These are phyloP conservation scores for Nezara viridula DNA, from an alignment of 2,888 invertebrate species.

Conservation along the genomic window DNA sequence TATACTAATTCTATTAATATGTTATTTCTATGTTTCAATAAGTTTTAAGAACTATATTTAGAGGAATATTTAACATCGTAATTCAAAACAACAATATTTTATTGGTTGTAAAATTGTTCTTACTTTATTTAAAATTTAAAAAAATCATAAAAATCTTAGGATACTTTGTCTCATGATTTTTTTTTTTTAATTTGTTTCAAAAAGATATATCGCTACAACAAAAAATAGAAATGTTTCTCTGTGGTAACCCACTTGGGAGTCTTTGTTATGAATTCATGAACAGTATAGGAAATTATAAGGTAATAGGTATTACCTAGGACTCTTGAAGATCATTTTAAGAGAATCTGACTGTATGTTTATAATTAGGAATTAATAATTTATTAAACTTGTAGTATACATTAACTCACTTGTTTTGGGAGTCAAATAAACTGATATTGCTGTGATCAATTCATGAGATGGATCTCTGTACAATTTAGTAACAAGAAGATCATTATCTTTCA, in stretches of 20 bases:
- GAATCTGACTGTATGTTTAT: too few species aligned
- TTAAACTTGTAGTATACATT: not conserved
- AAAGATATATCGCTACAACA: too few species aligned
- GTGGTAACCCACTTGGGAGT: not conserved
- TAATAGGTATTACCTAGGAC: too few species aligned
- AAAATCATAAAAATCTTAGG: too few species aligned
- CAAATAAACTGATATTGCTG: conserved; percentile 97
- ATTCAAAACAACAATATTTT: not conserved
- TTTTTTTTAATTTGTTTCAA: too few species aligned
- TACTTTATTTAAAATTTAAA: too few species aligned
- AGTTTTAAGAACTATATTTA: not conserved
- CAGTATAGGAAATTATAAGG: too few species aligned
- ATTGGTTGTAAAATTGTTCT: not conserved
- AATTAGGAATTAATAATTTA: not conserved
- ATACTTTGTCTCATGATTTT: too few species aligned
- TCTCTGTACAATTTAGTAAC: conserved; percentile 97
- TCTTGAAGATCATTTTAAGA: too few species aligned
- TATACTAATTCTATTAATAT: not conserved
- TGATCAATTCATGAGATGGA: conserved; percentile 94
- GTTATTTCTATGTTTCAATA: not conserved
- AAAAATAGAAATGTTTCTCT: not conserved
- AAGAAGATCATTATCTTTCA: conserved; percentile 98
- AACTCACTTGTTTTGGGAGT: conserved; percentile 98
- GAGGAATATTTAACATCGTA: not conserved
- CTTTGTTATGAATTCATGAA: not conserved